Evolutionary conservation across 37 sponge, comb jelly and placozoan genomes (phyloP), one percentile per base, ranked within the genome.

Genomic region (Axinella damicornis): DNA sequence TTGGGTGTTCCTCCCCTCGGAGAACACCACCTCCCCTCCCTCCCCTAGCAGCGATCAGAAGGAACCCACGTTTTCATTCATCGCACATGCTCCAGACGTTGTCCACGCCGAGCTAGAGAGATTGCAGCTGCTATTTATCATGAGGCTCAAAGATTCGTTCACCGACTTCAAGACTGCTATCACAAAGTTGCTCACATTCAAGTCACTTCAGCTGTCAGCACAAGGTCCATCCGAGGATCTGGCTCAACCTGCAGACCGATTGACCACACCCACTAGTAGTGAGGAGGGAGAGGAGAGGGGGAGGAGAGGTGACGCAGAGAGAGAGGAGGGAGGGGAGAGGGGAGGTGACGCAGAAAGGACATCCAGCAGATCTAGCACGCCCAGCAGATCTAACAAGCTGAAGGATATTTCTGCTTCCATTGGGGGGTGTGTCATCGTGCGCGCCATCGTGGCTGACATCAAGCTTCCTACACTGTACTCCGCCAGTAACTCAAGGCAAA

Each of bases 91-190:
- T 53, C 68, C 82, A 12, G 20, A 52, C 1, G 66, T 71, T 24
- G 25, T 93, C 18, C 14, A 38, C 6, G 78, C 65, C 12, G 57
- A 80, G 55, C 36, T 93, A 17, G 83, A 85, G 17, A 55, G 83
- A 53, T 74, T 78, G n/a, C 87, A 93, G 54, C 57, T 92, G 17
- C 76, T 92, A 31, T 88, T 87, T 20, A 30, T 92, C 5, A 60
- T 92, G 74, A 30, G 88, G 38, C 70, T 92, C 22, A 87, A 87
- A 57, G 92, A 92, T 25, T 92, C 92, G 9, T 72, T 92, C 61
- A 79, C 58, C 14, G 25, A 57, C 14, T 87, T 92, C 56, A 78
- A 87, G 57, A 57, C 13, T 46, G 32, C 73, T 0, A 53, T 87
- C 17, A 83, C 78, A 77, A 65, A 66, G 40, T 80, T 84, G 2